Evolutionary conservation across 1,140 invertebrate genomes (phyloP), one percentile per base, ranked within the genome.

Genomic region (Anastrepha ludens): DNA sequence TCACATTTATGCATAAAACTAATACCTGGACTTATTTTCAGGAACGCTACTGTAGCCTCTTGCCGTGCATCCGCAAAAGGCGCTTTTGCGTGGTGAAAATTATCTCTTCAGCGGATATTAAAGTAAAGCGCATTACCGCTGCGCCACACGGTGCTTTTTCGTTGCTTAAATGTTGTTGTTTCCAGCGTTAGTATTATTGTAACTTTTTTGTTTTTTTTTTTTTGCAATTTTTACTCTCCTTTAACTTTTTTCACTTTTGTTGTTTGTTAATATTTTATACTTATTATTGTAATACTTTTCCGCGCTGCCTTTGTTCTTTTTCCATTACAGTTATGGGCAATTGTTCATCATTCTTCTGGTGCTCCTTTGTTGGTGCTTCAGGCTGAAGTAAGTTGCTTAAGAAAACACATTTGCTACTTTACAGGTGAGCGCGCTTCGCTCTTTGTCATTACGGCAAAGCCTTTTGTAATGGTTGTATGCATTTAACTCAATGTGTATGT

Each of bases 61-160:
- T 62, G 2, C 41, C 17, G 13, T 74, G 44, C 4, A 74, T 44
- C n/a, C 47, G 8, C n/a, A 55, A 55, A 81, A 55, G 15, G 47
- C 50, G 47, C n/a, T 47, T 81, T 58, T 81, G 6, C 55, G n/a
- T 81, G 47, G 2, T 29, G 74, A 81, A 81, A 81, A 81, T 81
- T 55, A 81, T 81, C 50, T 55, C 20, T 81, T 20, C 47, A n/a
- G 20, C 74, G 74, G 74, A 81, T 81, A 81, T 81, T 81, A 50
- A 55, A 58, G 74, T 81, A 81, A 81, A 81, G 50, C 47, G 47
- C 74, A 81, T 58, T 81, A 81, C 50, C 50, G 74, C 29, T 81
- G 47, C n/a, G 44, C 7, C n/a, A 74, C 41, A 5, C 39, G 67
- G 39, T 74, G 13, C 15, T 6, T 74, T 6, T 7, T 1, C 15